Conservation (phyloP, 2,797 vertebrate species). For the Tapera naevia region DNA sequence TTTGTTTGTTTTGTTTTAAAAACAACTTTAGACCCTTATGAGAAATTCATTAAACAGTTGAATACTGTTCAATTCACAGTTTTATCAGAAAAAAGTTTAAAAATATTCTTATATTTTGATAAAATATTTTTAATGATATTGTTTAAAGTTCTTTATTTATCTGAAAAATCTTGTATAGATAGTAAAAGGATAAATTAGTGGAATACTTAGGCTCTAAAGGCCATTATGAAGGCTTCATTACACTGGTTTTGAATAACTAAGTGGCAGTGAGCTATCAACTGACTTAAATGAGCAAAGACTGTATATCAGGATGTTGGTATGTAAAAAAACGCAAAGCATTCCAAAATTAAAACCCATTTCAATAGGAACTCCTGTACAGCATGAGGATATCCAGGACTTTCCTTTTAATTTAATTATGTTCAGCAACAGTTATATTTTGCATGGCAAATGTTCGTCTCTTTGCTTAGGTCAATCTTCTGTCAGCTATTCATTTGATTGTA, state of each 20-base stretch:
- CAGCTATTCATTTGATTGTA: conserved; percentile 29
- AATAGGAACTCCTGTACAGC: background rate
- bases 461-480: conserved; percentile 1
- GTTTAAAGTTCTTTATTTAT: background rate
- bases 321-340: background rate
- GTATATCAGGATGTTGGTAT: background rate
- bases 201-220: background rate
- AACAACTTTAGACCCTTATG: background rate
- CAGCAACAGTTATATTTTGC: conserved; percentile 13
- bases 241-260: background rate
- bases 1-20: background rate
- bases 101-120: background rate
- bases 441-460: background rate
- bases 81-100: background rate
- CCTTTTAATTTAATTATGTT: conserved; percentile 16
- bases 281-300: background rate
- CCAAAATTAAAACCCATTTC: background rate
- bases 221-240: background rate
- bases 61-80: background rate
- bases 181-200: background rate
- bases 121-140: background rate
- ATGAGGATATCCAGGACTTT: background rate
- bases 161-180: background rate
- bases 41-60: background rate
- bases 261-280: background rate